These are phyloP conservation scores for Drosophila kurseongensis DNA, from an alignment of 1,140 invertebrate genomes.

Conservation along the genomic window DNA sequence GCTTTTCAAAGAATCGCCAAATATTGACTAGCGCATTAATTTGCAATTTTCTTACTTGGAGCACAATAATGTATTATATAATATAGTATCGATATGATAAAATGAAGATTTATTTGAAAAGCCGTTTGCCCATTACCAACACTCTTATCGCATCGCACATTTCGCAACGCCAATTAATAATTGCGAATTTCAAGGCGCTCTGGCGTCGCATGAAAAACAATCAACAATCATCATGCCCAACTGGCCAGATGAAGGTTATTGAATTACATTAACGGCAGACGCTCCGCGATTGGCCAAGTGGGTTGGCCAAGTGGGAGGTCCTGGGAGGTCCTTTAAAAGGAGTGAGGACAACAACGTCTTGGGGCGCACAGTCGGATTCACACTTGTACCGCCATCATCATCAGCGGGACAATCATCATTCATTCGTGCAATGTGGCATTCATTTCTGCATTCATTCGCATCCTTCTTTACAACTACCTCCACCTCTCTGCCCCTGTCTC, in stretches of 20 bases:
- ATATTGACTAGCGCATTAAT: too few relatives aligned
- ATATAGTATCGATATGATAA: too few relatives aligned
- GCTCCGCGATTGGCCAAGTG: not conserved
- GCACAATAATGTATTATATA: too few relatives aligned
- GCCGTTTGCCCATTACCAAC: not conserved
- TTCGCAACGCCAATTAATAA: conserved; percentile 25
- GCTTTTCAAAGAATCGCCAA: too few relatives aligned
- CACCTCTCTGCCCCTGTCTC: not conserved
- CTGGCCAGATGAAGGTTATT: conserved; percentile 39
- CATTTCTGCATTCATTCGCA: conserved; percentile 55
- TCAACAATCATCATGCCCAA: conserved; percentile 27
- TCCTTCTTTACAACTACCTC: not conserved
- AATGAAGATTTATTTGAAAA: too few relatives aligned
- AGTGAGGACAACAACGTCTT: conserved; percentile 16
- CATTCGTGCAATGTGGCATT: conserved; percentile 62
- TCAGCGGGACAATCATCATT: conserved; percentile 48
- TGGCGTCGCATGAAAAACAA: conserved; percentile 19
- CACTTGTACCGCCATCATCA: conserved; percentile 25
- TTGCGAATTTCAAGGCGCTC: conserved; percentile 6
- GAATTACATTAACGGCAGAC: conserved; percentile 35
- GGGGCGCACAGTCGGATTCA: conserved; percentile 22
- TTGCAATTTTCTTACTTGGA: too few relatives aligned
- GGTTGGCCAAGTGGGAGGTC: not conserved
- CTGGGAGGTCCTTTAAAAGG: not conserved
- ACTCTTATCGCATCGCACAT: not conserved